phyloP scores from a whole-genome alignment of 2,888 invertebrate genomes.

The Himalopsyche kuldschensis region DNA sequence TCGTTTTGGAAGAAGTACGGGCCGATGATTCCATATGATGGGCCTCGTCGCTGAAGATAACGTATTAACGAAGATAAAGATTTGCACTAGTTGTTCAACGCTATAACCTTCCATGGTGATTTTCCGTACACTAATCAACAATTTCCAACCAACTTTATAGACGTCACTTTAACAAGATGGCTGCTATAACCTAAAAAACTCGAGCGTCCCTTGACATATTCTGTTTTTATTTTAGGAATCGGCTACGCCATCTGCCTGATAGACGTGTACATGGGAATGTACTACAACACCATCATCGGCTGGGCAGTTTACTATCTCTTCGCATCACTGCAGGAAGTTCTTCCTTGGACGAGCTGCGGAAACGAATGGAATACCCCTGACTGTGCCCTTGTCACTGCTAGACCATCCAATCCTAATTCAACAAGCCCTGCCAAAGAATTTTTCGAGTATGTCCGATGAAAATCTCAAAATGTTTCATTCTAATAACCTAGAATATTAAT shows the following conservation, averaged over 20 bases:
- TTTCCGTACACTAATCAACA: no score
- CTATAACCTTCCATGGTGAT: no score
- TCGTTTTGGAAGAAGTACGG: no score
- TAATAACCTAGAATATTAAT: no score
- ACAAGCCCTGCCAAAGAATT: conserved; percentile 86
- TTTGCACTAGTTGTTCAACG: no score
- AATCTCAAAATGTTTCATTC: neutral
- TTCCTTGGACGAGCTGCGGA: conserved; percentile 87
- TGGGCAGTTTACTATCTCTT: conserved; percentile 93
- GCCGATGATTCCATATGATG: no score
- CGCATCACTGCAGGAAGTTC: conserved; percentile 75
- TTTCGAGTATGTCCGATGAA: conserved; percentile 70
- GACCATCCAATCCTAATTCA: conserved; percentile 58
- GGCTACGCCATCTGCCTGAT: conserved; percentile 96
- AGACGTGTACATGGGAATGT: conserved; percentile 94
- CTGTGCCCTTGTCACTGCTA: conserved; percentile 68
- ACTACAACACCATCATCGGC: conserved; percentile 95
- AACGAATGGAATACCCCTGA: conserved; percentile 84
- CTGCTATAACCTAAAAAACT: no score
- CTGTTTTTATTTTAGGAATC: conserved; percentile 67
- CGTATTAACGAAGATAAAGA: no score
- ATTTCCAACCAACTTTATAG: no score
- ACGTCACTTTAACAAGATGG: no score
- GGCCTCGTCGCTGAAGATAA: no score
- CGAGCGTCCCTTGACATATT: no score